Base-by-base conservation (phyloP, 2,113 vertebrate species). In the Cyanoramphus novaezelandiae region DNA sequence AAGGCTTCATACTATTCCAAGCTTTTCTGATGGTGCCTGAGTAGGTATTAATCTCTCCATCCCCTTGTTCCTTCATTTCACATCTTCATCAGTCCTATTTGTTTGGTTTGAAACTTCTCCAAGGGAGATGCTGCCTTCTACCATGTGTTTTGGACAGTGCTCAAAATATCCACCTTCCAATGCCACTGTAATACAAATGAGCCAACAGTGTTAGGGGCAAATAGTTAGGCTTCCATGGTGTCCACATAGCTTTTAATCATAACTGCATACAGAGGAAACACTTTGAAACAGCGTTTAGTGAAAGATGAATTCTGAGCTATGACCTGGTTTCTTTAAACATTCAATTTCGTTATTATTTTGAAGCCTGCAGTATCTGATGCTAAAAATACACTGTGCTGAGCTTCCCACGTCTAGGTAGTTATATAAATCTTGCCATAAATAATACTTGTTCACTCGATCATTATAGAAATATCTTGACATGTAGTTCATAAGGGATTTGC, bases 361-460 rank as follows among this genome's bases (percentile, higher is more conserved):
- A 96, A 91, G 86, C 63, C 75, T 92, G 82, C 69, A 25, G 72
- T 88, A 72, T 93, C 69, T 69, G 65, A 88, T 93, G 63, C 88
- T 96, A 96, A 94, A 97, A 95, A 96, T 95, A 93, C 52, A 33
- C 77, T 46, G 21, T 91, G 41, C 75, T 57, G 88, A 89, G 67
- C 81, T 94, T 95, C 92, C 88, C 70, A 72, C 8, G 0, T 92
- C 80, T 84, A 92, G 67, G 77, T 84, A 37, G 95, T 96, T 97
- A 93, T 6, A 93, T 96, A 96, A 96, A 94, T 72, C 88, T 93
- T 92, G 78, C 86, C 94, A 94, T 93, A 95, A 92, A 93, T 96
- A 94, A 93, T 96, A 53, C 44, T 82, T 76, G 57, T 92, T 93
- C 91, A 39, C 67, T 88, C 0, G 0, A 86, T 94, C 80, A 55